Evolutionary conservation across 2,113 vertebrate species (phyloP).

Genomic region (Istiophorus platypterus): DNA sequence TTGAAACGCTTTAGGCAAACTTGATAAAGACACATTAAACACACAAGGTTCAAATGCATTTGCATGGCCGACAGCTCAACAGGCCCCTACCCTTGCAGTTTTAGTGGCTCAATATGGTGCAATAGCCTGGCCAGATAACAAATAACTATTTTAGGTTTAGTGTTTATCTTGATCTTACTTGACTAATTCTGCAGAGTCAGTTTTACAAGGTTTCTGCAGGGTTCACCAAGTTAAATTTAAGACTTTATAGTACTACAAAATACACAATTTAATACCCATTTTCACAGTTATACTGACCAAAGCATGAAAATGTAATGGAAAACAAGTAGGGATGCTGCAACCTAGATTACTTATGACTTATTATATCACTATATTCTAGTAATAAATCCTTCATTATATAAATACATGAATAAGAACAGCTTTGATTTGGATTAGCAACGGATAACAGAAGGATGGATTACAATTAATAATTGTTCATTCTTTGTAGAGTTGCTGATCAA

Average conservation of each 20-base stretch:
- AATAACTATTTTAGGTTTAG: constrained; percentile 24
- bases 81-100: constrained; percentile 26
- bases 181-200: not conserved
- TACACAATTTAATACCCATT: not conserved
- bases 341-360: not conserved
- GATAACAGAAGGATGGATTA: not conserved
- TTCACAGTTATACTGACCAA: not conserved
- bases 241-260: constrained; percentile 7
- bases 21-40: constrained; percentile 63
- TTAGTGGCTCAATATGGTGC: constrained; percentile 48
- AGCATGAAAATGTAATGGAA: not conserved
- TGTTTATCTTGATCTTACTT: constrained; percentile 30
- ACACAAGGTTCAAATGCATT: constrained; percentile 43
- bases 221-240: not conserved
- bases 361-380: not conserved
- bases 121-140: constrained; percentile 46
- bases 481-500: not conserved
- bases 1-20: constrained; percentile 49
- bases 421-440: not conserved
- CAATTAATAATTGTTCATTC: not conserved
- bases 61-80: constrained; percentile 24
- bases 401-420: not conserved
- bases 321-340: not conserved
- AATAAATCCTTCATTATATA: not conserved
- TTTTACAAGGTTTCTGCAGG: not conserved